Conservation (phyloP, 2,888 invertebrate genomes). For the Epistrophe grossulariae region DNA sequence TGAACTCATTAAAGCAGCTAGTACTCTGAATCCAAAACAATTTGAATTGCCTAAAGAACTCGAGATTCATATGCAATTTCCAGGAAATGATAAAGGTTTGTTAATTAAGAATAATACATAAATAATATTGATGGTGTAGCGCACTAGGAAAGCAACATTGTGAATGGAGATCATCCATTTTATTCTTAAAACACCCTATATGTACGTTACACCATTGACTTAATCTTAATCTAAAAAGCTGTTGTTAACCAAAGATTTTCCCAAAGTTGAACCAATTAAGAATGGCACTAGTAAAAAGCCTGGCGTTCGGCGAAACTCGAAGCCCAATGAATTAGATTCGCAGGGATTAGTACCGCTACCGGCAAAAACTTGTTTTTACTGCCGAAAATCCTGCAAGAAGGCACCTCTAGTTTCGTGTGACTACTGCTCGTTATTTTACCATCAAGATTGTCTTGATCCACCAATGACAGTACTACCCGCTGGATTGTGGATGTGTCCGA, state of each 20-base stretch:
- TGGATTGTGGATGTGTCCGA: constrained; percentile 98
- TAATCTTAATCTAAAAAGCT: not conserved
- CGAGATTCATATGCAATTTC: constrained; percentile 90
- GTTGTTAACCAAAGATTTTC: not conserved
- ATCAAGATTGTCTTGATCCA: constrained; percentile 97
- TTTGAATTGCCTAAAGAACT: constrained; percentile 94
- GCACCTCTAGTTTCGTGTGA: constrained; percentile 96
- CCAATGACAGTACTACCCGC: constrained; percentile 94
- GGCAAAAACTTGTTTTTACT: constrained; percentile 93
- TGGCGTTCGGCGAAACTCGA: constrained; percentile 81
- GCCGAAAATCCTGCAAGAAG: constrained; percentile 91
- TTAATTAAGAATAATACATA: not conserved
- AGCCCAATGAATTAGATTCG: constrained; percentile 85
- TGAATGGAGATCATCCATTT: too few species aligned
- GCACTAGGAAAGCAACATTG: too few species aligned
- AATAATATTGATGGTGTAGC: not conserved
- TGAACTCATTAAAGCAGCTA: constrained; percentile 92
- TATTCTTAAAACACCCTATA: not conserved
- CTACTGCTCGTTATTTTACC: constrained; percentile 95
- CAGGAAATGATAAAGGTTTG: constrained; percentile 91
- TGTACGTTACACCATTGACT: not conserved
- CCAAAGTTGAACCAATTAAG: constrained; percentile 79
- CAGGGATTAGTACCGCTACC: constrained; percentile 91
- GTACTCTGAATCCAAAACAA: constrained; percentile 93
- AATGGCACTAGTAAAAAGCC: constrained; percentile 80